phyloP scores from a whole-genome alignment of 2,888 invertebrate genomes.

The Entomobrya multifasciata region DNA sequence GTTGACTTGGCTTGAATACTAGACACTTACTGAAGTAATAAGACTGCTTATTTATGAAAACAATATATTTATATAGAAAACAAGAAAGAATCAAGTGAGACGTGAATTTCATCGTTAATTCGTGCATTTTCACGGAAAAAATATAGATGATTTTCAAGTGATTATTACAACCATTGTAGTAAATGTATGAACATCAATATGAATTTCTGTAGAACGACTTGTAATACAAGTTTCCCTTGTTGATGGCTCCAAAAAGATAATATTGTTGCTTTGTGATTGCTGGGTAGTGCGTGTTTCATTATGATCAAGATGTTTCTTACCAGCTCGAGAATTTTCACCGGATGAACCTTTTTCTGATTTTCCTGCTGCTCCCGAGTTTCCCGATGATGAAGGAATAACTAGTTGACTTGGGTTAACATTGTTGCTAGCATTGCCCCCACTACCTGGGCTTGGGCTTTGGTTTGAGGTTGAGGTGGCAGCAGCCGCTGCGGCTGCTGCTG shows the following conservation, averaged over 20 bases:
- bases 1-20: background rate
- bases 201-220: background rate
- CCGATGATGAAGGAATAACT: conserved; percentile 40
- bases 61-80: conserved; percentile 33
- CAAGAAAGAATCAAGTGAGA: conserved; percentile 42
- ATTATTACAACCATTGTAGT: conserved; percentile 19
- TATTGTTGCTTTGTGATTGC: conserved; percentile 32
- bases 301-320: conserved; percentile 60
- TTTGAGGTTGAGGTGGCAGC: conserved; percentile 57
- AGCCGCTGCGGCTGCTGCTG: conserved; percentile 56
- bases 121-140: conserved; percentile 24
- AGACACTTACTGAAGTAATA: no score
- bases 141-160: conserved; percentile 9
- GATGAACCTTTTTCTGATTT: conserved; percentile 67
- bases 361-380: conserved; percentile 32
- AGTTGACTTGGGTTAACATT: conserved; percentile 39
- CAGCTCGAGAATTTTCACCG: conserved; percentile 68
- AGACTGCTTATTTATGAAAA: no score
- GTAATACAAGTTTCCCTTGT: conserved; percentile 41
- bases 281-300: no score
- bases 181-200: background rate
- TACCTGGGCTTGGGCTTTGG: conserved; percentile 60
- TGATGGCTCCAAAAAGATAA: conserved; percentile 35
- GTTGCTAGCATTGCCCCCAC: conserved; percentile 37
- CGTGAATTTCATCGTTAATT: conserved; percentile 61